phyloP scores from a whole-genome alignment of 2,113 vertebrate genomes.

The Xyliphius kryptos region DNA sequence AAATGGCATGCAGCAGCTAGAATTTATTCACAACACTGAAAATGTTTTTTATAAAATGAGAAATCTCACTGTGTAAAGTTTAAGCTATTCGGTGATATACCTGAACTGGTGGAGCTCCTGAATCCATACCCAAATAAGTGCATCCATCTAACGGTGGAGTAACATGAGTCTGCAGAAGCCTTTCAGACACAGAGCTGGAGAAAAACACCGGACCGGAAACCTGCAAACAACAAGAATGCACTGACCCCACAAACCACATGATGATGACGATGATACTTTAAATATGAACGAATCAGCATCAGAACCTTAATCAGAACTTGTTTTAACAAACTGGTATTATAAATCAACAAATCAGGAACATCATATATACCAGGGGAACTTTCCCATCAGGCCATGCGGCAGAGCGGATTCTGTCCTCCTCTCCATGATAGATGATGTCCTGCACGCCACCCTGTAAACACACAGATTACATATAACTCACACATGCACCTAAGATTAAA shows the following conservation, averaged over 20 bases:
- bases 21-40: too few species aligned
- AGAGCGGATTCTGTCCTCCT: conserved; percentile 62
- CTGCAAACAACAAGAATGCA: conserved; percentile 52
- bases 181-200: conserved; percentile 75
- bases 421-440: conserved; percentile 81
- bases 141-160: conserved; percentile 83
- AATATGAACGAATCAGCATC: too few species aligned
- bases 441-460: conserved; percentile 64
- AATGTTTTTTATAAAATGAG: too few species aligned
- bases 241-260: not conserved
- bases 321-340: too few species aligned
- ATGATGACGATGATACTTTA: too few species aligned
- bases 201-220: conserved; percentile 84
- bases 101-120: conserved; percentile 81
- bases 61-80: too few species aligned
- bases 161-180: conserved; percentile 82
- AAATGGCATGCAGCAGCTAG: too few species aligned
- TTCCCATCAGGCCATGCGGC: conserved; percentile 68
- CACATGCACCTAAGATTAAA: too few species aligned
- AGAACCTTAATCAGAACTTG: too few species aligned
- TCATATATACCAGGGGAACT: conserved; percentile 74
- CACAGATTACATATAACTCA: not conserved
- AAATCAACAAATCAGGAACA: too few species aligned
- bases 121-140: conserved; percentile 94
- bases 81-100: conserved; percentile 48